These are phyloP conservation scores for Trichomalopsis sarcophagae DNA, from an alignment of 1,140 invertebrate species.

Conservation along the genomic window DNA sequence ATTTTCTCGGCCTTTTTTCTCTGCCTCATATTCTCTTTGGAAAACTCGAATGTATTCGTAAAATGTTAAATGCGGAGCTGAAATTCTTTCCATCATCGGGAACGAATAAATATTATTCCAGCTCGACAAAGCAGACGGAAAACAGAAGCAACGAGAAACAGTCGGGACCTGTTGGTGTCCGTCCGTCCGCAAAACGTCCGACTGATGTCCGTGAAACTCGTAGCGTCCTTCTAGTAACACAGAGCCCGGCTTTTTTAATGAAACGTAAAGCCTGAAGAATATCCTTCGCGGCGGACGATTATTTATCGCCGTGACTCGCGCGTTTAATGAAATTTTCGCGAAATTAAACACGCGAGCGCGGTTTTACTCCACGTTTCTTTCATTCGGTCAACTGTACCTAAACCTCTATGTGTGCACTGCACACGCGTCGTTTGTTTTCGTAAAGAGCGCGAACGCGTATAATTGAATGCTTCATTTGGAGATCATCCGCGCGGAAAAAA, in stretches of 20 bases:
- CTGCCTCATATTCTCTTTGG: no score
- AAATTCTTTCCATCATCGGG: no score
- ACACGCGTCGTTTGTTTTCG: neutral
- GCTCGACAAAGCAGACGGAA: neutral
- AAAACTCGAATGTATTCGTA: no score
- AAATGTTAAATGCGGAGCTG: no score
- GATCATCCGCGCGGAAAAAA: neutral
- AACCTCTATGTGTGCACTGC: neutral
- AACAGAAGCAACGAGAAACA: neutral
- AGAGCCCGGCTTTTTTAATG: slow-evolving; percentile 17
- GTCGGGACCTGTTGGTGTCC: neutral
- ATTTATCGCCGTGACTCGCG: slow-evolving; percentile 29
- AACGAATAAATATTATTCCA: no score
- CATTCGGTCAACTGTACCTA: neutral
- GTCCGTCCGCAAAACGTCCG: neutral
- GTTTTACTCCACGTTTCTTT: neutral
- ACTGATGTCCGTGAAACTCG: neutral
- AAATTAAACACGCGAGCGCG: slow-evolving; percentile 32
- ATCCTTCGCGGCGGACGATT: slow-evolving; percentile 8
- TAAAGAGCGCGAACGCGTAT: neutral
- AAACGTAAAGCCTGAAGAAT: slow-evolving; percentile 18
- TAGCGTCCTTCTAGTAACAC: neutral
- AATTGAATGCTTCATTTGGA: neutral
- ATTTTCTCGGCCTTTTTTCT: neutral
- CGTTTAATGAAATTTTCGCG: slow-evolving; percentile 44